Base-by-base conservation (phyloP, 2,888 invertebrate species). In the Druceiella hillmani region DNA sequence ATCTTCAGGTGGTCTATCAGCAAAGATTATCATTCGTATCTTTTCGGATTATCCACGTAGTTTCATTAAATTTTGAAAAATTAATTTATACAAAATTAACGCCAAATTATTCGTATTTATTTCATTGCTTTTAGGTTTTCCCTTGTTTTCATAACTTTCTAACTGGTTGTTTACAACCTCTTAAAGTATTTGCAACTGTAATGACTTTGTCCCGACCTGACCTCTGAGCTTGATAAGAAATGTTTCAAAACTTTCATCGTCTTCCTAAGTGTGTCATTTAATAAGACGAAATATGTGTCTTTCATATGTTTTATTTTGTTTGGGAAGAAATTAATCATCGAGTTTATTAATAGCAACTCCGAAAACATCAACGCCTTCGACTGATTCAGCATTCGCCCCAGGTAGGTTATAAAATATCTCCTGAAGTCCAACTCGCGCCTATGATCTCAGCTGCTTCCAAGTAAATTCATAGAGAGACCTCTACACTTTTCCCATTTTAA, bases 171-270 rank as follows among this genome's bases (percentile, higher is more conserved):
- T 7, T 30, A 30, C 41, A 2, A 33, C 27, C 31, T 44, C 44
- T 9, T n/a, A 44, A 20, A 3, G 38, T 33, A 26, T 40, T 38
- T 5, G 43, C 40, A 28, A 27, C 31, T 9, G 25, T 32, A 7
- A 37, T 27, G 2, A 38, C 20, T 25, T 27, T 33, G 12, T 38
- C 41, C 6, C 39, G 6, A 54, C 52, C 45, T 58, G 57, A 25
- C 53, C 43, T 17, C 56, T 40, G 10, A 52, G 26, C 32, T 49
- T 46, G 12, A 55, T 24, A 3, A 57, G 11, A 41, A 52, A 56
- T 27, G 52, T 52, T 13, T 49, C 47, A 24, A 59, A 52, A 11
- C 36, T 50, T 40, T 56, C 55, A 11, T 40, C 50, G 10, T 45
- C 42, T 32, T 48, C 50, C 32, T 49, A n/a, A n/a, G n/a, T n/a